phyloP scores from a whole-genome alignment of 2,797 vertebrate species.

The Xenopus petersii region DNA sequence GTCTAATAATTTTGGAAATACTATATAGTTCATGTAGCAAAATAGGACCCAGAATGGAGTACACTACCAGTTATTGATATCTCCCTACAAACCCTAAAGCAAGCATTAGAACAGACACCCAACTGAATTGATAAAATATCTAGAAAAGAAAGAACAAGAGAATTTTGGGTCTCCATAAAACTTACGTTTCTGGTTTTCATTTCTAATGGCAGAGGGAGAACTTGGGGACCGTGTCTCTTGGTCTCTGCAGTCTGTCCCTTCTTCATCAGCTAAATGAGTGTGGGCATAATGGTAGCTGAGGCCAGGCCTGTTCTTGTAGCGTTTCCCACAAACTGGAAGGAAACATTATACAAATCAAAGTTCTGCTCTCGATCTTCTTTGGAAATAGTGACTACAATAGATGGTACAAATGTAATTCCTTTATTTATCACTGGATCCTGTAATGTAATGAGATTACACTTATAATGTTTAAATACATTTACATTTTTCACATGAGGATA shows the following conservation, averaged over 20 bases:
- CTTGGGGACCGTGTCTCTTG: slow-evolving; percentile 77
- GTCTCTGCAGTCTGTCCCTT: slow-evolving; percentile 86
- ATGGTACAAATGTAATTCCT: neutral
- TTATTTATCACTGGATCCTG: neutral
- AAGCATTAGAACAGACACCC: no score
- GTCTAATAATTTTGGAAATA: no score
- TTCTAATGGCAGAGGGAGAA: slow-evolving; percentile 73
- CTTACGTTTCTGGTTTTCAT: slow-evolving; percentile 94
- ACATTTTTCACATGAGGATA: no score
- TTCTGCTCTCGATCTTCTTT: neutral
- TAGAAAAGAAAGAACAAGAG: no score
- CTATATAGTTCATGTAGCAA: no score
- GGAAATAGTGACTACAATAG: slow-evolving; percentile 47
- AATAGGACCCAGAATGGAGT: no score
- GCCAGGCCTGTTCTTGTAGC: slow-evolving; percentile 96
- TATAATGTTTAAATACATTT: no score
- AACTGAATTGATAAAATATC: no score
- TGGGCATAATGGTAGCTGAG: slow-evolving; percentile 97
- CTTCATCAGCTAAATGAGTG: slow-evolving; percentile 93
- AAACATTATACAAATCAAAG: slow-evolving; percentile 23
- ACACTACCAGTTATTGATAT: no score
- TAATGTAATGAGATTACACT: neutral
- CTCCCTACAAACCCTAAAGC: no score
- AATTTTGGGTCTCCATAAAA: slow-evolving; percentile 33
- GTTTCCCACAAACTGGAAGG: slow-evolving; percentile 88